Base-by-base conservation (phyloP, 2,888 invertebrate species). In the Drosophila birchii region DNA sequence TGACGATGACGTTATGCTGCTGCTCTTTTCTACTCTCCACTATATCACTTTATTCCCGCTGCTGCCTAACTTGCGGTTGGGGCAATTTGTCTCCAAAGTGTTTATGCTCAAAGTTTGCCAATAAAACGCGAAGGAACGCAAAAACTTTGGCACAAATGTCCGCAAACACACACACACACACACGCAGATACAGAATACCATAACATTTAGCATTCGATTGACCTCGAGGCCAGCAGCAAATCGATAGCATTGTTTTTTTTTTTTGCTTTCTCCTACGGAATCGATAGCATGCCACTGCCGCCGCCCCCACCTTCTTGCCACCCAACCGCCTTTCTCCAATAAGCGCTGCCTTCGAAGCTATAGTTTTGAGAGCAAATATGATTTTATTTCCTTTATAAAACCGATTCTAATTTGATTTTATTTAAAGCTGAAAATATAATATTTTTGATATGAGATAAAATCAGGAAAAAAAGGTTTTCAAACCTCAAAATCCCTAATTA, bases 11-110 rank as follows among this genome's bases (percentile, higher is more conserved):
- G 87, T 85, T 85, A 73, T 73, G 73, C 73, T 73, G 73, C 74
- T 69, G 83, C 80, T 61, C 61, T 61, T 43, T 61, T 57, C 56
- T 34, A 41, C 43, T 61, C 61, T 58, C 36, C 36, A 53, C 51
- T 53, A 53, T 16, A 53, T 53, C 36, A 57, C 26, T 61, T 57
- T 57, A 61, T 36, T 61, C 18, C 64, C 64, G 9, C 64, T 36
- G 57, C 36, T 62, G 60, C 43, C 60, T 34, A 61, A 43, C 41
- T 62, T 84, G 87, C 87, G 84, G 77, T 78, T 80, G 75, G 73
- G 78, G 74, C 85, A 85, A 87, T 87, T 85, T 86, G 86, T 87
- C 85, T 79, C 71, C 60, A 75, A 79, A 87, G 75, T 80, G 81
- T 71, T 75, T 75, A 75, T 75, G 75, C 72, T 80, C 75, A 60